Evolutionary conservation across 2,888 invertebrate genomes (phyloP), one percentile per base, ranked within the genome.

Genomic region (Hypercompe scribonia): DNA sequence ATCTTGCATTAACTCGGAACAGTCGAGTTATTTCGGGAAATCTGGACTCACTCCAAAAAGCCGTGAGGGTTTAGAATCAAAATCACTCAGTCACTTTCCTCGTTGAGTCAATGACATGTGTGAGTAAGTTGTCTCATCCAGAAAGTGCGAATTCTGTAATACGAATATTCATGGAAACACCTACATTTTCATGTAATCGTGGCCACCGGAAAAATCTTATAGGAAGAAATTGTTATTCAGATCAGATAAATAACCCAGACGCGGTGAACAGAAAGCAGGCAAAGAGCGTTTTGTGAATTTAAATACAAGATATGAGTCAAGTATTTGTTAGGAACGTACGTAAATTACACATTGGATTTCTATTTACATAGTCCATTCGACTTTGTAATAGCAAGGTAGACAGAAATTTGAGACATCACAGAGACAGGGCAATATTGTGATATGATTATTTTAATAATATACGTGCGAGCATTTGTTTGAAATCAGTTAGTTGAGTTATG

Each of bases 21-120:
- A 87, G 87, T 74, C 82, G 83, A 81, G 93, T 92, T 95, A 95
- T 95, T 95, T 95, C 91, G 89, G 92, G 92, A 94, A 90, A 90
- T 87, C 95, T 95, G 95, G 95, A 95, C 91, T 89, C 88, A 90
- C 91, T 95, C 95, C 95, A 95, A 95, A 92, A 91, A 88, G 82
- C 78, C 71, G 76, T 87, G 85, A 88, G 87, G 82, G 87, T 87
- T 72, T 50, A 87, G 90, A 91, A 91, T 92, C 91, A 89, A 89
- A 92, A 89, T 83, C 89, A 91, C 87, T 91, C 93, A 91, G 93
- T 92, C 95, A 94, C 92, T 93, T 93, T 93, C 90, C 90, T 86
- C 90, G 86, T 88, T 94, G 94, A 94, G 92, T 95, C 95, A 95
- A 93, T 93, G 92, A 92, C 93, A 91, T 83, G 86, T 85, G 88